A percentile compares a stretch with the other conserved stretches of the same genome.
Evolutionary conservation across 2,888 invertebrate species (phyloP).

Genomic region (Ectobius pallidus): DNA sequence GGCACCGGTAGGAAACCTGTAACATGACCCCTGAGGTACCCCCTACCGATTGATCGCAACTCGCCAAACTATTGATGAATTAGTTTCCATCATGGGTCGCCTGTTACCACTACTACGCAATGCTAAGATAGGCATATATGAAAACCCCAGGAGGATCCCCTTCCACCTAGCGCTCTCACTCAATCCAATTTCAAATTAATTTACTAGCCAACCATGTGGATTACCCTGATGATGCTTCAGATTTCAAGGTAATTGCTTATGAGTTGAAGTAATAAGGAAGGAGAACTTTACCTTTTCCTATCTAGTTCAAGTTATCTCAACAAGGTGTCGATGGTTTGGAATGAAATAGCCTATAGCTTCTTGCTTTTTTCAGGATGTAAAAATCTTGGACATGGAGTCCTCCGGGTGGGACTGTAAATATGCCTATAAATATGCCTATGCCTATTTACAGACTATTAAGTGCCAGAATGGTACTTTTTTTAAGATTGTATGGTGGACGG

Average conservation of each 20-base stretch:
- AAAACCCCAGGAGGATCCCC: constrained; percentile 9
- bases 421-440: no score
- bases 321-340: no score
- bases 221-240: constrained; percentile 14
- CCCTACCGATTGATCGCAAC: constrained; percentile 36
- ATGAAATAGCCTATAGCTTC: no score
- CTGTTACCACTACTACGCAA: constrained; percentile 28
- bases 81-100: constrained; percentile 29
- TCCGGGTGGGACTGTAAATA: no score
- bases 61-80: constrained; percentile 43
- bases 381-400: no score
- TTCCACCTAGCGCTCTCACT: constrained; percentile 24
- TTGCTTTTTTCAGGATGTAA: no score
- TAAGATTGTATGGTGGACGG: no score
- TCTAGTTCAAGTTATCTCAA: no score
- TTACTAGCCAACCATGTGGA: constrained; percentile 31
- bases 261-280: neutral
- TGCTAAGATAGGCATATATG: constrained; percentile 21
- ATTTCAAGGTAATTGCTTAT: constrained; percentile 15
- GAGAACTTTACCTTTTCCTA: no score
- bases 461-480: no score
- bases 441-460: no score
- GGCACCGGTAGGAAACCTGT: constrained; percentile 14
- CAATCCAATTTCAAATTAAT: constrained; percentile 40
- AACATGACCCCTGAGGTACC: constrained; percentile 27